phyloP scores from a whole-genome alignment of 2,797 vertebrate species.

The Pachyuromys duprasi region DNA sequence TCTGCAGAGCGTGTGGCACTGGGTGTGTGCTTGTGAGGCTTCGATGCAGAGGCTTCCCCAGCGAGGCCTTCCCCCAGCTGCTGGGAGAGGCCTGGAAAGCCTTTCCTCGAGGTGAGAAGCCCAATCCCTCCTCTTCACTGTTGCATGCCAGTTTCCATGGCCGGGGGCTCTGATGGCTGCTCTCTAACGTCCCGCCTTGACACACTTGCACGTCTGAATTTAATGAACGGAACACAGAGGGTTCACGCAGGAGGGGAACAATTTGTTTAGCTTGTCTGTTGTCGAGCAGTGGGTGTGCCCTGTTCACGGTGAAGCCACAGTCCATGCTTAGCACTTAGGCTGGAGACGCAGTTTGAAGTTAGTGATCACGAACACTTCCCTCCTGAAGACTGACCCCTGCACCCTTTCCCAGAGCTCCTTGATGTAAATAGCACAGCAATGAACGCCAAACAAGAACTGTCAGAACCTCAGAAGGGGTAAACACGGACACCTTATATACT shows the following conservation, averaged over 20 bases:
- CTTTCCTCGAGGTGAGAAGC: too few species aligned
- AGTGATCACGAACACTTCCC: background rate
- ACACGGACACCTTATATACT: background rate
- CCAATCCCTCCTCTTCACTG: too few species aligned
- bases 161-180: too few species aligned
- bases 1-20: background rate
- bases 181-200: background rate
- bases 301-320: background rate
- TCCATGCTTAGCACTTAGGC: background rate
- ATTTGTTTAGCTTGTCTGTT: background rate
- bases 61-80: too few species aligned
- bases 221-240: conserved; percentile 17
- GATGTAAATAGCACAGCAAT: background rate
- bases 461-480: background rate
- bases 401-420: background rate
- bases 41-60: too few species aligned
- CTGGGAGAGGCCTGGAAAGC: too few species aligned
- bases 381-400: background rate
- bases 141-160: too few species aligned
- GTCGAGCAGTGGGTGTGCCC: conserved; percentile 6
- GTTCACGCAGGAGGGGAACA: background rate
- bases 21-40: too few species aligned
- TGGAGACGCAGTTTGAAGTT: conserved; percentile 16
- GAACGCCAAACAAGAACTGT: background rate
- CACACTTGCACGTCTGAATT: conserved; percentile 29